Base-by-base conservation (phyloP, 2,888 invertebrate species). In the Apantesis nais region DNA sequence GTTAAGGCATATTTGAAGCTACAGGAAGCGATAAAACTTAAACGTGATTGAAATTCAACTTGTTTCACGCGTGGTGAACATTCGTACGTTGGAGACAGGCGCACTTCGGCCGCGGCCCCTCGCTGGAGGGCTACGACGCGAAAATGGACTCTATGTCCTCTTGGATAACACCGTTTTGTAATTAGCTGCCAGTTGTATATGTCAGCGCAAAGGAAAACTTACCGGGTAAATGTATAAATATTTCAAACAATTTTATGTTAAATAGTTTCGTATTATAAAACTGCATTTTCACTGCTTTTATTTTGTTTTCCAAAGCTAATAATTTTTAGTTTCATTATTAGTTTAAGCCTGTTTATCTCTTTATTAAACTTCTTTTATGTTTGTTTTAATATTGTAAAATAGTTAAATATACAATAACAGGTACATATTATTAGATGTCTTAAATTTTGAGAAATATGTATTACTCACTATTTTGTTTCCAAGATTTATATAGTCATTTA, bases 101-200 rank as follows among this genome's bases (percentile, higher is more conserved):
- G 91, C 91, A 89, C 87, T 87, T 83, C 86, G 82, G 76, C 78
- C 80, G 83, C 73, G 79, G 70, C 74, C 80, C 80, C 79, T 74
- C 74, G 74, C 80, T 73, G 68, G 76, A 70, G 52, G 69, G 63
- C 70, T 85, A 73, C 80, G 82, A 78, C 81, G 86, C 91, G 84
- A 93, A 92, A 90, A 93, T 94, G 93, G 86, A 92, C 94, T 86
- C 89, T 93, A 92, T 85, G 81, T 77, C 87, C 85, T 83, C 79
- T 76, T 86, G 86, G 86, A 91, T 93, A 94, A 87, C 89, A 84
- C 83, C 85, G 89, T 84, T 90, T 90, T 88, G 86, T 91, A 93
- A 93, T 93, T 93, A 91, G 83, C 86, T 79, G 77, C 83, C 81
- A 85, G 82, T 80, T 81, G 75, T 76, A 81, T 87, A 86, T 88